Percentiles rank a stretch among this genome's conserved stretches.
Evolutionary conservation across 2,888 invertebrate genomes (phyloP).

Genomic region (Syrista parreyssii): DNA sequence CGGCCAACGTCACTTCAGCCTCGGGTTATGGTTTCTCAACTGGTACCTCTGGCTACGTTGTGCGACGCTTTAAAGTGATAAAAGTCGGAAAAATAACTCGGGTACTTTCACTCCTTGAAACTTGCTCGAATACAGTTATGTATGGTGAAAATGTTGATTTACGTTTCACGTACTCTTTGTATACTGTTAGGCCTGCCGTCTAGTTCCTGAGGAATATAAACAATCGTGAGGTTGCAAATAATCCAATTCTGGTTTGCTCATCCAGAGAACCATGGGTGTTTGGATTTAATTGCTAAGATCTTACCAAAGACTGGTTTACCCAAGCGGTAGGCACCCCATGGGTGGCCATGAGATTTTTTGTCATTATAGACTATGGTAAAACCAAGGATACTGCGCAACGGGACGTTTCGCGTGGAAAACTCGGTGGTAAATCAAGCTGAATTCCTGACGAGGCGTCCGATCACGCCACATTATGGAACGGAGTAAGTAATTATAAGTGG

Average conservation of each 20-base stretch:
- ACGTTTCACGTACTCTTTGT: neutral
- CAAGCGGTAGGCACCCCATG: neutral
- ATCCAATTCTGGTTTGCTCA: neutral
- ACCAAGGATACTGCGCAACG: conserved; percentile 5
- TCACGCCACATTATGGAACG: conserved; percentile 28
- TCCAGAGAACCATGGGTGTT: neutral
- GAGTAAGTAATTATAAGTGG: conserved; percentile 36
- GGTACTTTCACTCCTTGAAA: neutral
- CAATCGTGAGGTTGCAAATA: neutral
- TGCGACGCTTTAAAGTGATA: neutral
- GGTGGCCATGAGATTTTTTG: neutral
- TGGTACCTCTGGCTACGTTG: neutral
- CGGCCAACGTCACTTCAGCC: neutral
- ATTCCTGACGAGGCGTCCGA: conserved; percentile 15
- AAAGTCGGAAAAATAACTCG: conserved; percentile 1
- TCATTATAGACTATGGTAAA: conserved; percentile 12
- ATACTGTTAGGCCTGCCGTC: no score
- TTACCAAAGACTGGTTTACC: neutral
- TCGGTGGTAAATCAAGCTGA: conserved; percentile 19
- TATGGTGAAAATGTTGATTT: neutral
- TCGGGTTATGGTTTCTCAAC: neutral
- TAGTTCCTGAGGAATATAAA: neutral
- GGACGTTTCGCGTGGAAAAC: conserved; percentile 6
- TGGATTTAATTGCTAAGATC: neutral
- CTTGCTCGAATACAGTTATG: neutral